A percentile compares a stretch with the other conserved stretches of the same genome.
These are phyloP conservation scores for Collichthys lucidus DNA, from an alignment of 2,113 vertebrate species.

Conservation along the genomic window DNA sequence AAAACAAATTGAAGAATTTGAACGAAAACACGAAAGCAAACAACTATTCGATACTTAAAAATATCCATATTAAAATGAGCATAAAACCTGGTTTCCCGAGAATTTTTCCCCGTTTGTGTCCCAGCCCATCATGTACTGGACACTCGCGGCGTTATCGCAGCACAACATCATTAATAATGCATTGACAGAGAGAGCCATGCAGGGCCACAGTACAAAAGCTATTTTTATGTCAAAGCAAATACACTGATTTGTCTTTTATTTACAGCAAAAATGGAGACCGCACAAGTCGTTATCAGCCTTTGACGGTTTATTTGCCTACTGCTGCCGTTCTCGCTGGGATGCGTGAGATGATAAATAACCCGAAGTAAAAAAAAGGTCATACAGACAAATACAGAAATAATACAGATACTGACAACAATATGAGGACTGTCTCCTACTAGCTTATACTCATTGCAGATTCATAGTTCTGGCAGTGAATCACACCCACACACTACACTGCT, in stretches of 20 bases:
- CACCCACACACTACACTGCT: conserved; percentile 44
- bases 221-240: conserved; percentile 60
- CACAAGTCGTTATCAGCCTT: conserved; percentile 13
- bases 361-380: background rate
- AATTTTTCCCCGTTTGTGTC: conserved; percentile 23
- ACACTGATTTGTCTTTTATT: conserved; percentile 51
- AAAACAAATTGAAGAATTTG: conserved; percentile 6
- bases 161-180: conserved; percentile 77
- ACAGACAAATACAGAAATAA: conserved; percentile 3
- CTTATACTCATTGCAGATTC: conserved; percentile 28
- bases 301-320: background rate
- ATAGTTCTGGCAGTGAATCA: conserved; percentile 43
- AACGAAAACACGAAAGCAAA: background rate
- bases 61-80: conserved; percentile 13
- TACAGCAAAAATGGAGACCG: conserved; percentile 13
- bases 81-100: conserved; percentile 9
- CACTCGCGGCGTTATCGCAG: conserved; percentile 59
- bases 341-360: conserved; percentile 30
- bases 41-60: conserved; percentile 30
- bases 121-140: conserved; percentile 35
- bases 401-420: conserved; percentile 17
- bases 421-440: conserved; percentile 17
- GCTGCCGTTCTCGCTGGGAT: conserved; percentile 1
- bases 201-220: conserved; percentile 47
- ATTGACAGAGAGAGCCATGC: conserved; percentile 45